Conservation (phyloP, 2,797 vertebrate genomes). For the Silurus lanzhouensis region DNA sequence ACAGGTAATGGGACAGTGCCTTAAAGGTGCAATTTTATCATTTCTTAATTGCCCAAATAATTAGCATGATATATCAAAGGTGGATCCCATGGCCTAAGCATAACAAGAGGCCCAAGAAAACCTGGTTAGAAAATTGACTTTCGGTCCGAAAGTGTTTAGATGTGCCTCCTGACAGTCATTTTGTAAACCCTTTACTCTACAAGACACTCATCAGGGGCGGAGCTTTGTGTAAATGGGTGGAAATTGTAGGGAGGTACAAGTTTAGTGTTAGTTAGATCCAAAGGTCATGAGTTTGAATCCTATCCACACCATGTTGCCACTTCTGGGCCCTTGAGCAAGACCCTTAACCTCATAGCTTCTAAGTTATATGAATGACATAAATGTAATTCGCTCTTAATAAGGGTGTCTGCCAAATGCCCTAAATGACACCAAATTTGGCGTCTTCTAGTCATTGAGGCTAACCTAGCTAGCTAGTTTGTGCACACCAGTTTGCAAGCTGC, state of each 20-base stretch:
- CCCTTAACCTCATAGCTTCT: too few species aligned
- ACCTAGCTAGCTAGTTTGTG: background rate
- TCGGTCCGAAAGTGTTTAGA: background rate
- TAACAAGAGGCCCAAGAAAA: background rate
- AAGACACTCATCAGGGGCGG: background rate
- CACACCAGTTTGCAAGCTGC: background rate
- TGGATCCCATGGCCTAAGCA: background rate
- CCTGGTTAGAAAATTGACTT: background rate
- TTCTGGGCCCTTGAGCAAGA: too few species aligned
- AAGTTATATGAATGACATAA: too few species aligned
- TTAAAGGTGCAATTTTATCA: background rate
- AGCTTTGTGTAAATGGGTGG: background rate
- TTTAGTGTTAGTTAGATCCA: too few species aligned
- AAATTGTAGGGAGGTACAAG: background rate
- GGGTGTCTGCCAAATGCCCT: too few species aligned
- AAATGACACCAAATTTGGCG: background rate
- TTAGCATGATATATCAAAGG: background rate
- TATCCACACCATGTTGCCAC: too few species aligned
- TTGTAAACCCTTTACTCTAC: background rate
- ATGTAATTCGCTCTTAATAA: too few species aligned
- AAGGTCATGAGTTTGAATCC: too few species aligned
- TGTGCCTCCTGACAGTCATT: background rate
- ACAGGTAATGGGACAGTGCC: constrained; percentile 76
- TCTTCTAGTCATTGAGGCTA: background rate
- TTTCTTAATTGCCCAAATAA: background rate